phyloP scores from a whole-genome alignment of 2,888 invertebrate species.

The Bimastos eiseni region DNA sequence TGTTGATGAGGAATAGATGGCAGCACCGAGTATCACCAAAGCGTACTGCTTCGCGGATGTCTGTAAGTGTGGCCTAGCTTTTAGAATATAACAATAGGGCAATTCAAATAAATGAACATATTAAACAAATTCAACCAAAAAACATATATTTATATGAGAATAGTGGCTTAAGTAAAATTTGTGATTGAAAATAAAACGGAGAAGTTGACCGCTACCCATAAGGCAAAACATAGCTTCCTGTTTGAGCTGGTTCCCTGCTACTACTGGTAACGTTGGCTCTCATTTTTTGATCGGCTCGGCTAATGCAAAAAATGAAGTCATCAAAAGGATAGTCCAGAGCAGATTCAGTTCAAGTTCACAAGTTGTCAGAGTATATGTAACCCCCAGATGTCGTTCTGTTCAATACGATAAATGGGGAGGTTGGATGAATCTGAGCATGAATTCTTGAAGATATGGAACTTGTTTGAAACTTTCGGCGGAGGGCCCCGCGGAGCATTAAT shows the following conservation, averaged over 20 bases:
- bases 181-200: constrained; percentile 5
- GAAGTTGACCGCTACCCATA: constrained; percentile 24
- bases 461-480: too few species aligned
- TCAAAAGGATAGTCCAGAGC: too few species aligned
- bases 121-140: not conserved
- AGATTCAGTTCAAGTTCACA: too few species aligned
- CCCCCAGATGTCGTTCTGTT: too few species aligned
- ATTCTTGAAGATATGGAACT: too few species aligned
- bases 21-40: not conserved
- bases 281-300: too few species aligned
- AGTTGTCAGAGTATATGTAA: too few species aligned
- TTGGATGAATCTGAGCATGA: too few species aligned
- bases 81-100: not conserved
- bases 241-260: constrained; percentile 18
- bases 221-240: constrained; percentile 6
- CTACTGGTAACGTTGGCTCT: not conserved
- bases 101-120: not conserved
- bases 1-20: not conserved
- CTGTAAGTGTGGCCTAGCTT: not conserved
- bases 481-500: too few species aligned
- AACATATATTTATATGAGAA: constrained; percentile 15
- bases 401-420: too few species aligned
- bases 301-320: too few species aligned
- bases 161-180: not conserved
- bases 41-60: not conserved